Base-by-base conservation (phyloP, 2,797 vertebrate genomes). In the Zenarchopterus dispar region DNA sequence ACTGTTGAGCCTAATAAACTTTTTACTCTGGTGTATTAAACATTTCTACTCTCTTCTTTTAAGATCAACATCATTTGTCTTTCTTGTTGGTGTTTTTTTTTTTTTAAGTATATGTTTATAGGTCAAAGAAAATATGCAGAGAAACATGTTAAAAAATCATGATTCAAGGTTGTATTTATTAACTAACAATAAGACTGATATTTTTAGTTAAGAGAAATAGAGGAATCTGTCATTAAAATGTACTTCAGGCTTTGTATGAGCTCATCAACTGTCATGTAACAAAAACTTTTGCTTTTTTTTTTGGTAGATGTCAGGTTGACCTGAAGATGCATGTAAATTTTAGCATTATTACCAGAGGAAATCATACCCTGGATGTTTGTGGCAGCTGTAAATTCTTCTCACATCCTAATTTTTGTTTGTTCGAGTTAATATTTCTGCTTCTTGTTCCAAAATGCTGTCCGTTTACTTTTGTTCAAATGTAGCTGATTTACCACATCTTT, bases 1-100 rank as follows among this genome's bases (percentile, higher is more conserved):
- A 62, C 28, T 73, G 33, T 51, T 31, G 43, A 60, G 45, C 49
- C 28, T 24, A 90, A 86, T 88, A 90, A 90, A 89, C 60, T 71
- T 84, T 88, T 77, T 82, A 84, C 51, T 70, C n/a, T 70, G 44
- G n/a, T 58, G n/a, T 63, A 49, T 56, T 42, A 41, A 58, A 57
- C 43, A 19, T 44, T 17, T 42, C 39, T 16, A 8, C 31, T 56
- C 31, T 47, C 26, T 1, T 36, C 47, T 15, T 73, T 67, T 56
- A 48, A 42, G 8, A 21, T 0, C 26, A 15, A 19, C 44, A 6
- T 44, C 22, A 6, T 43, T 22, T 28, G 5, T 51, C 18, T 61
- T 5, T 15, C 6, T 13, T 6, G 15, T 56, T 8, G 9, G n/a
- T n/a, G n/a, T n/a, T n/a, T n/a, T n/a, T n/a, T n/a, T n/a, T 2